These are phyloP conservation scores for Limenitis arthemis DNA, from an alignment of 2,888 invertebrate species.

Conservation along the genomic window DNA sequence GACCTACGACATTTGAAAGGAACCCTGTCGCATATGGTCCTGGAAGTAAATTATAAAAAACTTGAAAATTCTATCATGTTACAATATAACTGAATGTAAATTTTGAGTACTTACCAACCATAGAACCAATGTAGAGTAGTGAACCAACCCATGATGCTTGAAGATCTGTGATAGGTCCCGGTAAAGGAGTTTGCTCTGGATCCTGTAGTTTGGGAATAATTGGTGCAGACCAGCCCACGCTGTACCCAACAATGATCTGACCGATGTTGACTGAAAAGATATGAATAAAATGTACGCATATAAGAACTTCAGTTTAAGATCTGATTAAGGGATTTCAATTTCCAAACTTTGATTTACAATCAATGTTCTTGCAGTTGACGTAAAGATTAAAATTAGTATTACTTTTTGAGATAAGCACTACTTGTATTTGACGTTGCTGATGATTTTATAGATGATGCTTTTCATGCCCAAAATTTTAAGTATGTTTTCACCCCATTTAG, in stretches of 20 bases:
- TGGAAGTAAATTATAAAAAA: conserved; percentile 12
- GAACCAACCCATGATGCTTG: conserved; percentile 72
- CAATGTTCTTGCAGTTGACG: too few species aligned
- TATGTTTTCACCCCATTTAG: too few species aligned
- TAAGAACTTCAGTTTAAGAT: too few species aligned
- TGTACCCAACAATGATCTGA: conserved; percentile 61
- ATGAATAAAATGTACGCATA: not conserved
- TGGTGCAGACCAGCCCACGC: conserved; percentile 71
- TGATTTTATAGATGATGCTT: too few species aligned
- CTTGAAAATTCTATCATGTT: not conserved
- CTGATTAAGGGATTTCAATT: too few species aligned
- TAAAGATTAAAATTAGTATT: too few species aligned
- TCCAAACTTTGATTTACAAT: too few species aligned
- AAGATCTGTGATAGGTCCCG: conserved; percentile 37
- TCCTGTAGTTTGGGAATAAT: conserved; percentile 56
- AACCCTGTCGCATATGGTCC: conserved; percentile 33
- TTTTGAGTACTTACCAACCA: conserved; percentile 43
- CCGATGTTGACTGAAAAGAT: conserved; percentile 39
- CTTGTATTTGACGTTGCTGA: too few species aligned
- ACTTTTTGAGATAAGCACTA: too few species aligned
- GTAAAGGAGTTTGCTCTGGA: conserved; percentile 48
- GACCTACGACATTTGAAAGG: conserved; percentile 32
- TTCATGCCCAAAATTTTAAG: too few species aligned
- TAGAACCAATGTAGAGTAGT: conserved; percentile 63
- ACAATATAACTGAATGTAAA: not conserved